A percentile compares a stretch with the other conserved stretches of the same genome.
Conservation (phyloP, 2,113 vertebrate species). For the Grammomys dolichurus region DNA sequence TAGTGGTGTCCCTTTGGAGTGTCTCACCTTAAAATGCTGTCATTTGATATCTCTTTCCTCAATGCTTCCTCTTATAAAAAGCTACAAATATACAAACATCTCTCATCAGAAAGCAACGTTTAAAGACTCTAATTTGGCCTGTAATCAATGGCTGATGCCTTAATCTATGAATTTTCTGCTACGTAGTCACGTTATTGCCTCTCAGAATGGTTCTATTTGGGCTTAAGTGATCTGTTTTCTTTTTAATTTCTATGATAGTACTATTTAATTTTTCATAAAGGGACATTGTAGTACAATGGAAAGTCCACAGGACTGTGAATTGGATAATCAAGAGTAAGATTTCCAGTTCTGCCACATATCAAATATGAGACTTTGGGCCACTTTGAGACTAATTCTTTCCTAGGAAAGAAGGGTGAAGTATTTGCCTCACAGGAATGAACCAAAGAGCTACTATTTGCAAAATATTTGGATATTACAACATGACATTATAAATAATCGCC, state of each 20-base stretch:
- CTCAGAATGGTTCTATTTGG: background rate
- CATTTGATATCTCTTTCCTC: background rate
- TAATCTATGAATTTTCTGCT: background rate
- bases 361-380: background rate
- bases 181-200: constrained; percentile 14
- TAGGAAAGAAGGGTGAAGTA: background rate
- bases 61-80: background rate
- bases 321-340: background rate
- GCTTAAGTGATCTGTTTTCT: background rate
- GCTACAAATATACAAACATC: background rate
- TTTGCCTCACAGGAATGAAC: background rate
- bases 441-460: background rate
- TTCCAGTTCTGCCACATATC: background rate
- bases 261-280: background rate
- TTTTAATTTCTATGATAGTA: background rate
- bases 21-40: background rate
- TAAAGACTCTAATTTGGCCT: constrained; percentile 16
- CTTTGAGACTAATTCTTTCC: background rate
- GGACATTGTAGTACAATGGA: background rate
- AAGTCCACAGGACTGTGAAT: background rate
- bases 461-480: background rate
- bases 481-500: background rate
- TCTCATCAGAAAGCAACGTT: background rate
- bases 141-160: background rate
- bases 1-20: background rate